A percentile compares a stretch with the other conserved stretches of the same genome.
Conservation (phyloP, 2,797 vertebrate genomes). For the Tenualosa thibaudeaui region DNA sequence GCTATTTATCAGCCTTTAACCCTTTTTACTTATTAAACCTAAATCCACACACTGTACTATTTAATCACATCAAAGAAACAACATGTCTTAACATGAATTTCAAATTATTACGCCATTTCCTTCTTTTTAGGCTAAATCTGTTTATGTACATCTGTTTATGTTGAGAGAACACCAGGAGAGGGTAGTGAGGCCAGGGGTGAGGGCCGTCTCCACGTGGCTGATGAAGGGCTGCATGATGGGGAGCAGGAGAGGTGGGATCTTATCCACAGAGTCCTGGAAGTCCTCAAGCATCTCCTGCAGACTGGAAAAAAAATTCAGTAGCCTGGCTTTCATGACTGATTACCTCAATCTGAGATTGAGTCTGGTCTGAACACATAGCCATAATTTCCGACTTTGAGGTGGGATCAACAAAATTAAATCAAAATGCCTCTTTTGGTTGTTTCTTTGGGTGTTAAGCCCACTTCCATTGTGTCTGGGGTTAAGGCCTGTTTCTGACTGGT, state of each 20-base stretch:
- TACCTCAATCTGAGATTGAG: no score
- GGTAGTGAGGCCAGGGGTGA: conserved; percentile 73
- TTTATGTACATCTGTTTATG: conserved; percentile 68
- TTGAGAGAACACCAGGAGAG: conserved; percentile 79
- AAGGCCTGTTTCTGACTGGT: no score
- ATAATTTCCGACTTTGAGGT: no score
- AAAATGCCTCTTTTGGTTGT: no score
- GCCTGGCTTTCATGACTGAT: not conserved
- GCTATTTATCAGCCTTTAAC: no score
- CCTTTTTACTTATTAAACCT: not conserved
- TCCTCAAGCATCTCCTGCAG: conserved; percentile 71
- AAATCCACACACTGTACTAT: not conserved
- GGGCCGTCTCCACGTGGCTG: conserved; percentile 67
- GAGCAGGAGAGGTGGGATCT: conserved; percentile 69
- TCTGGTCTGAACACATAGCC: no score
- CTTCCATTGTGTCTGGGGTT: no score
- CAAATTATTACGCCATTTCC: not conserved
- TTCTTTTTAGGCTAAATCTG: not conserved
- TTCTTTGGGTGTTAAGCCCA: no score
- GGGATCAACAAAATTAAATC: no score
- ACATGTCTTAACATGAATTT: not conserved
- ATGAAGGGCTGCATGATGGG: conserved; percentile 77
- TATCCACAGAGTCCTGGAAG: conserved; percentile 58
- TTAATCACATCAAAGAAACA: no score
- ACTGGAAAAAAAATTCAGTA: conserved; percentile 56